Evolutionary conservation across 2,888 invertebrate genomes (phyloP), one percentile per base, ranked within the genome.

Genomic region (Lepidocyrtoides sp.): DNA sequence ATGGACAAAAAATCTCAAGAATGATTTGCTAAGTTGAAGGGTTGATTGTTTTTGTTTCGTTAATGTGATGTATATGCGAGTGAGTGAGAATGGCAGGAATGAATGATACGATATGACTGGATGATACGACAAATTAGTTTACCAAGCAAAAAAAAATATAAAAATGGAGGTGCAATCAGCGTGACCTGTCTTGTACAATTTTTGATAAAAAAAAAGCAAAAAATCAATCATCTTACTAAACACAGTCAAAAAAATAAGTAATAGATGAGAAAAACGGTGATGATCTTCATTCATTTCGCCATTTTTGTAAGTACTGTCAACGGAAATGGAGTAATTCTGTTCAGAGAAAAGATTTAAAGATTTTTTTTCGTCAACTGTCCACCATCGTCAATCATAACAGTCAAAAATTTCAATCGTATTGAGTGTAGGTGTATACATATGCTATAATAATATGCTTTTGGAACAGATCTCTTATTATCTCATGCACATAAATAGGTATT

Each of bases 101-200:
- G 48, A 29, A 57, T 66, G 83, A 44, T 1, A 57, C 57, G 29
- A 41, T 60, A 17, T 32, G 54, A 29, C 8, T 75, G 75, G n/a
- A 63, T 36, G 77, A 63, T 32, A 29, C 5, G 41, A 72, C 57
- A 44, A 60, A 60, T 75, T 81, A 36, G 7, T n/a, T 26, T 36
- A 32, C 36, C 20, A 20, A 60, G 17, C 44, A 44, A 7, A 41
- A 41, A 5, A 3, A 44, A 32, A 69, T n/a, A n/a, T n/a, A n/a
- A 69, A 32, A 14, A 14, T 41, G 57, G 79, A 75, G 88, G 82
- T 83, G 72, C 60, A 83, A 54, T 83, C 23, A 23, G 44, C 83
- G 89, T 89, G 89, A 89, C 89, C 89, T 89, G 89, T 32, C 60
- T 51, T 75, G 83, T 84, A 89, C 83, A 84, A 89, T 87, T 79